These are phyloP conservation scores for Antechinus flavipes DNA, from an alignment of 2,113 vertebrate species.

Conservation along the genomic window DNA sequence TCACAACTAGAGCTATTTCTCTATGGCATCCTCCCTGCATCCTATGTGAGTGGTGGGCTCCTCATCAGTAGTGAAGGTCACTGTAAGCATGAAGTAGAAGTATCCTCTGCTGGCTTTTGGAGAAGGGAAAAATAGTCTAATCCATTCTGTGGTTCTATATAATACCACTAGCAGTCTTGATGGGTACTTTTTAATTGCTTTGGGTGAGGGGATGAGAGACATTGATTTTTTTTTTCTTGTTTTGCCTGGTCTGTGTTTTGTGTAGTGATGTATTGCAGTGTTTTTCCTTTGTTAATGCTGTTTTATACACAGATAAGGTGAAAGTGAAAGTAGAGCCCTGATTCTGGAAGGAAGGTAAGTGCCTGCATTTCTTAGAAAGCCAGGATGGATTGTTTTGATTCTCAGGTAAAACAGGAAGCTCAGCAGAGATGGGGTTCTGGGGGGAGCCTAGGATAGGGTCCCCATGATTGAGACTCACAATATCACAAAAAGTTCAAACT, in stretches of 20 bases:
- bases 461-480: neutral
- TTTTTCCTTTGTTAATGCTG: neutral
- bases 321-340: neutral
- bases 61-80: neutral
- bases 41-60: neutral
- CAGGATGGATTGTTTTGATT: neutral
- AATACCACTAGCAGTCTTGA: neutral
- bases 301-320: neutral
- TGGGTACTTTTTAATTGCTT: neutral
- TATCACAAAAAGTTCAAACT: neutral
- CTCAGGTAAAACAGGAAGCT: neutral
- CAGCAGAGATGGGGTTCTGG: neutral
- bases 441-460: neutral
- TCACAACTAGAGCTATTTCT: neutral
- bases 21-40: neutral
- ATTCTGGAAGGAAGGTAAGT: neutral
- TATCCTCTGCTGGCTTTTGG: neutral
- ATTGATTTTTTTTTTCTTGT: neutral
- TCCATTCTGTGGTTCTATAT: neutral
- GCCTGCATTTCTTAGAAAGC: neutral
- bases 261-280: neutral
- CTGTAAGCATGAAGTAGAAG: neutral
- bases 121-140: neutral
- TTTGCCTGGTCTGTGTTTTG: neutral
- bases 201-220: neutral